Base-by-base conservation (phyloP, 2,888 invertebrate species). In the Stenotaenia linearis region DNA sequence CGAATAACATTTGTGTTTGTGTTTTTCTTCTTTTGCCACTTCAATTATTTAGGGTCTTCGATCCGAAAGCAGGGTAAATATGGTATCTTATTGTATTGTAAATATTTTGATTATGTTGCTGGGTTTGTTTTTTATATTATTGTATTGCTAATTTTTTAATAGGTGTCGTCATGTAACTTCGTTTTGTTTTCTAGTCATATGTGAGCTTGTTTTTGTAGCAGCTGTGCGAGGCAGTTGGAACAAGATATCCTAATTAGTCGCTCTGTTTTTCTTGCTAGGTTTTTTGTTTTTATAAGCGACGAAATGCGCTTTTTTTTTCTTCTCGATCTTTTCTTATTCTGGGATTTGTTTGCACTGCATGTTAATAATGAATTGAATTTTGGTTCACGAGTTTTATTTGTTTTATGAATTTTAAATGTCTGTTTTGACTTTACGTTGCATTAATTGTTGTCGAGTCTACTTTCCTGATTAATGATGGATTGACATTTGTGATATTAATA, bases 1-100 rank as follows among this genome's bases (percentile, higher is more conserved):
- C 18, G 50, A 50, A 50, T 50, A 50, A 50, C 50, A 18, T 18
- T 18, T 50, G 4, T 50, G 18, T 50, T 1, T 50, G 7, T 18
- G 50, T 69, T 69, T 69, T 28, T 50, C 28, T 40, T 75, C 30
- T 81, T 75, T 10, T 79, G 75, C 75, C 28, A 30, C 61, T 79
- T 80, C 21, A 74, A 50, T 75, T 28, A 25, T 78, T 23, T 40
- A 28, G 69, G 61, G 28, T 79, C 30, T 79, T n/a, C 28, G 61
- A 15, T 79, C 69, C 23, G 69, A 69, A 28, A 69, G 69, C 69
- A 69, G 69, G 30, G 30, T 50, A 78, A 78, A 45, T 78, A 61
- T 56, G 56, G 61, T 78, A 77, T 76, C 28, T 75, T 79, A 82
- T 80, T 79, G 80, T 12, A 1, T 50, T 50, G 50, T 50, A 50